phyloP scores from a whole-genome alignment of 2,113 vertebrate species.

The Numenius arquata region DNA sequence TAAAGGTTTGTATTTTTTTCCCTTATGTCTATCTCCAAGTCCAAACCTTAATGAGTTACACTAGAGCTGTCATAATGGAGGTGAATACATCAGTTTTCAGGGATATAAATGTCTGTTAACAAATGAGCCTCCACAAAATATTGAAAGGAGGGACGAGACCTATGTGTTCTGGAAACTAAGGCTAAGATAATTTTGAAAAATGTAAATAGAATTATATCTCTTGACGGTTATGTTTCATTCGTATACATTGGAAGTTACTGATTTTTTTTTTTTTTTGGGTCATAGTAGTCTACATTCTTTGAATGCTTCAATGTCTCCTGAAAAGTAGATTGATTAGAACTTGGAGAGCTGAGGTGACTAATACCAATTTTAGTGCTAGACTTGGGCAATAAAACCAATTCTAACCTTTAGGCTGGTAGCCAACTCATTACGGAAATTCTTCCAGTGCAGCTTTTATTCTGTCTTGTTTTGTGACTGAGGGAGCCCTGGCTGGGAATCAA shows the following conservation, averaged over 20 bases:
- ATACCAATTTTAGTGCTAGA: background rate
- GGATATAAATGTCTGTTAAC: background rate
- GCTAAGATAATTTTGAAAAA: background rate
- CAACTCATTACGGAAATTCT: background rate
- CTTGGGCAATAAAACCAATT: background rate
- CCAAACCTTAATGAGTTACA: background rate
- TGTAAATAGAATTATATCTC: background rate
- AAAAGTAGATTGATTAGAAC: slow-evolving; percentile 22
- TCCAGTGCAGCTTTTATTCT: slow-evolving; percentile 45
- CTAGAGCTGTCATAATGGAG: background rate
- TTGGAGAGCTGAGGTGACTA: slow-evolving; percentile 6
- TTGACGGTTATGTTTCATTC: background rate
- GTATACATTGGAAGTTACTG: background rate
- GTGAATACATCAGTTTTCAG: background rate
- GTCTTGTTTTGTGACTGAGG: background rate
- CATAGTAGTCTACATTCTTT: background rate
- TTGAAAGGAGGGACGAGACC: background rate
- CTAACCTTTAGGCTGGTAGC: background rate
- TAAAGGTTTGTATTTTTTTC: background rate
- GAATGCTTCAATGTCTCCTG: background rate
- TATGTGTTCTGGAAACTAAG: background rate
- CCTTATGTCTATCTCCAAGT: background rate
- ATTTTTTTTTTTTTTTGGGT: background rate
- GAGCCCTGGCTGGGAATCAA: background rate
- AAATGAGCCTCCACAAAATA: background rate